A percentile compares a stretch with the other conserved stretches of the same genome.
Conservation (phyloP, 2,113 vertebrate genomes). For the Hippocampus abdominalis region DNA sequence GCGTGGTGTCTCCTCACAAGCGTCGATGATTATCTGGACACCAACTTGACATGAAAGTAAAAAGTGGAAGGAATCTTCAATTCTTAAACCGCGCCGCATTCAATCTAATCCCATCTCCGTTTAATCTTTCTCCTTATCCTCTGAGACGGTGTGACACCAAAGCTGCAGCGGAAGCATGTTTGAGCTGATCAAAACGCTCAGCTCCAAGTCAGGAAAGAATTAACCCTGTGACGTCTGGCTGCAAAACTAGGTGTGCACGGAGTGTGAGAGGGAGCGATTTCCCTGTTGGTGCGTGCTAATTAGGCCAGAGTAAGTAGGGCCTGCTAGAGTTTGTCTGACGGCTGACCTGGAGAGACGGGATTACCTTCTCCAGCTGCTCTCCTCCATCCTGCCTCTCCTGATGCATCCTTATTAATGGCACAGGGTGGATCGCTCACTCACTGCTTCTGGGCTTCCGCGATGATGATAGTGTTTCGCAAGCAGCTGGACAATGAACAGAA, state of each 20-base stretch:
- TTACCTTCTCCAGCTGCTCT: slow-evolving; percentile 71
- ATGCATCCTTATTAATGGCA: slow-evolving; percentile 53
- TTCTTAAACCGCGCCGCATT: slow-evolving; percentile 11
- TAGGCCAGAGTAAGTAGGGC: slow-evolving; percentile 58
- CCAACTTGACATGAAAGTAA: not conserved
- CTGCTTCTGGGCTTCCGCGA: not conserved
- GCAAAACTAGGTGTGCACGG: slow-evolving; percentile 20
- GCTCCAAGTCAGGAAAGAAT: slow-evolving; percentile 47
- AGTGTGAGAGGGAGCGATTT: slow-evolving; percentile 45
- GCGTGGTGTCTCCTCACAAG: not conserved
- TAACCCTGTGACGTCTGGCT: slow-evolving; percentile 55
- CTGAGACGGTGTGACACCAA: slow-evolving; percentile 32
- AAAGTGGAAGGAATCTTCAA: not conserved
- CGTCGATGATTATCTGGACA: slow-evolving; percentile 7
- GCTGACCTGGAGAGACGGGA: slow-evolving; percentile 70
- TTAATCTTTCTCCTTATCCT: slow-evolving; percentile 33
- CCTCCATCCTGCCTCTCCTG: slow-evolving; percentile 38
- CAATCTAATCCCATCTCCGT: slow-evolving; percentile 22
- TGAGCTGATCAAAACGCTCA: slow-evolving; percentile 50
- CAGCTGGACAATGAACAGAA: not conserved
- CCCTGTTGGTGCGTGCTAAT: slow-evolving; percentile 68
- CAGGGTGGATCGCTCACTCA: slow-evolving; percentile 14
- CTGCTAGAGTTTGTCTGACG: slow-evolving; percentile 68
- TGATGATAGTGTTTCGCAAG: slow-evolving; percentile 7
- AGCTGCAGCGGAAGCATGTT: slow-evolving; percentile 52